These are phyloP conservation scores for Bufo gargarizans DNA, from an alignment of 2,113 vertebrate species.

Conservation along the genomic window DNA sequence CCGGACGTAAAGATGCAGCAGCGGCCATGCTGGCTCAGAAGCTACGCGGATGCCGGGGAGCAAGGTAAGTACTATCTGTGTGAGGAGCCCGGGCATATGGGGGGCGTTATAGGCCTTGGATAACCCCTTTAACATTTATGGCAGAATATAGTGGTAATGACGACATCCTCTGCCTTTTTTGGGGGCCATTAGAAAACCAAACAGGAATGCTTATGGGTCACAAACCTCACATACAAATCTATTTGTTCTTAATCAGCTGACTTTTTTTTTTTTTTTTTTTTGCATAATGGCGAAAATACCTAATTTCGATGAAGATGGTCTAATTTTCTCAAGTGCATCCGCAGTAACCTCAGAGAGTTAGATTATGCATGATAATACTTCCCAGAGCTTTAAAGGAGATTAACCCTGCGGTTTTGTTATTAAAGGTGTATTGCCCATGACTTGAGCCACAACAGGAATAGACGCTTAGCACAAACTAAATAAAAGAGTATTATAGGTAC, in stretches of 20 bases:
- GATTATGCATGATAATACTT: constrained; percentile 72
- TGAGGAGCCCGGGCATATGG: no score
- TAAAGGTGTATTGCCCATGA: constrained; percentile 65
- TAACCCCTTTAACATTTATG: no score
- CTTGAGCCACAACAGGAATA: constrained; percentile 56
- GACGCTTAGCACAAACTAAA: constrained; percentile 45
- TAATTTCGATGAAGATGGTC: constrained; percentile 79
- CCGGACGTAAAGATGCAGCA: no score
- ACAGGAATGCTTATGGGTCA: background rate
- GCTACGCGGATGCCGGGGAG: no score
- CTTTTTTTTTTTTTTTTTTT: constrained; percentile 51
- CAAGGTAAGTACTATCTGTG: no score
- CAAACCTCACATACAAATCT: background rate
- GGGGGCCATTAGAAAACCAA: background rate
- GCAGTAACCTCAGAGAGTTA: constrained; percentile 71
- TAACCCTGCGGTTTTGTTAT: constrained; percentile 71
- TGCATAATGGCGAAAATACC: constrained; percentile 74
- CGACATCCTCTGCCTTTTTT: no score
- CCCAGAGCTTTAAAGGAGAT: constrained; percentile 73
- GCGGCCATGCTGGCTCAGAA: no score
- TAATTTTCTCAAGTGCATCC: constrained; percentile 68
- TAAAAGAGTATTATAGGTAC: background rate
- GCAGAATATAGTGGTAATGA: no score
- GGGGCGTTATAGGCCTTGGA: no score
- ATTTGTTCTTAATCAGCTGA: constrained; percentile 55